A percentile compares a stretch with the other conserved stretches of the same genome.
phyloP scores from a whole-genome alignment of 2,797 vertebrate species.

The Tympanoctomys barrerae region DNA sequence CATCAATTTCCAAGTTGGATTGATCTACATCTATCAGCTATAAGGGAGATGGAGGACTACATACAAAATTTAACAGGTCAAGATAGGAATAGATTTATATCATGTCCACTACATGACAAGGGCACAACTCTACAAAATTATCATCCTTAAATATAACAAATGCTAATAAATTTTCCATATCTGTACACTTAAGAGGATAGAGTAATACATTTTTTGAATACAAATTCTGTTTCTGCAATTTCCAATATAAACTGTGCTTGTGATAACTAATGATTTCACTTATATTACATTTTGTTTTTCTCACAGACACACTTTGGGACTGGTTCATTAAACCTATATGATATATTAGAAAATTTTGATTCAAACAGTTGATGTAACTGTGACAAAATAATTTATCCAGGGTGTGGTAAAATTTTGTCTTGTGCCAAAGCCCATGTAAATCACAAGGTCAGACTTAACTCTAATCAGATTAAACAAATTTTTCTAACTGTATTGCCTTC shows the following conservation, averaged over 20 bases:
- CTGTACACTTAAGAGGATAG: not conserved
- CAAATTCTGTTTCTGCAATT: not conserved
- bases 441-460: not conserved
- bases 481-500: not conserved
- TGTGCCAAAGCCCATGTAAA: not conserved
- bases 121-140: not conserved
- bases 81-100: not conserved
- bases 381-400: not conserved
- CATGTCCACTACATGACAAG: not conserved
- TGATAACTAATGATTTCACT: conserved; percentile 33
- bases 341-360: not conserved
- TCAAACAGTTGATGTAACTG: not conserved
- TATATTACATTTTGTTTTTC: not conserved
- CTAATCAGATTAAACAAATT: not conserved
- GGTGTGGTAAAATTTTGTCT: not conserved
- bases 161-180: not conserved
- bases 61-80: not conserved
- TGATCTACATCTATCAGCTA: not conserved
- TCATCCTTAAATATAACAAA: not conserved
- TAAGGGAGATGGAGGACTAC: not conserved
- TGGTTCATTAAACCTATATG: not conserved
- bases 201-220: not conserved
- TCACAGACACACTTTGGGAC: not conserved
- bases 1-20: not conserved
- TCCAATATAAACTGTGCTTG: not conserved